Evolutionary conservation across 35 echinoderm and acorn worm genomes (phyloP), one percentile per base, ranked within the genome.

Genomic region (Apostichopus californicus): DNA sequence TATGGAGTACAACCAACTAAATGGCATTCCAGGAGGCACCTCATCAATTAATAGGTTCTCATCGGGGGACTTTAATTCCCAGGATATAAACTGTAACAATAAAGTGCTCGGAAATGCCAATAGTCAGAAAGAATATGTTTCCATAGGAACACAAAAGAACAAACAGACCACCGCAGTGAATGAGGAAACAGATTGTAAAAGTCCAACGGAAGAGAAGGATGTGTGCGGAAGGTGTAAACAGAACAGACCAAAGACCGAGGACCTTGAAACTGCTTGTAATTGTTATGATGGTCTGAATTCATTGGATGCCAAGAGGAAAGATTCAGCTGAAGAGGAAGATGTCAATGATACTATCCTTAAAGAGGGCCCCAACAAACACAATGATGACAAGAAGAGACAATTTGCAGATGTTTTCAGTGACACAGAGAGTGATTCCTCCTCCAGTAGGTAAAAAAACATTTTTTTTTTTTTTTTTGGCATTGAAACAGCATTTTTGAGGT

Each of bases 361-460:
- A 72, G 56, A 88, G 73, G 94, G 93, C 65, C 24, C 56, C 24
- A 54, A 73, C 1, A 9, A 64, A 21, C 90, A 89, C 5, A 88
- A 75, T 23, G 90, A 93, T 54, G 87, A 90, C 63, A 93, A 87
- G 59, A 79, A 68, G 73, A 86, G 80, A 87, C 94, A 89, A 22
- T 95, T 95, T 93, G 94, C 77, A 26, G 94, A 94, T 92, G 96
- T 98, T 5, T 98, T 95, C 78, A 98, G 96, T 93, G 96, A 98
- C 60, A 93, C 96, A 46, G 96, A 97, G 14, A 91, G 79, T 90
- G 95, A 96, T 55, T 83, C 85, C 4, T 92, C 94, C 6, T 89
- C 81, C 21, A 81, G 94, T 9, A 95, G 94, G 94, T 95, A 77
- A 75, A 18, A 20, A 22, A 13, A 61, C 58, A 61, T 61, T 61